Evolutionary conservation across 2,888 invertebrate genomes (phyloP).

Genomic region (Priocnemis perturbator): DNA sequence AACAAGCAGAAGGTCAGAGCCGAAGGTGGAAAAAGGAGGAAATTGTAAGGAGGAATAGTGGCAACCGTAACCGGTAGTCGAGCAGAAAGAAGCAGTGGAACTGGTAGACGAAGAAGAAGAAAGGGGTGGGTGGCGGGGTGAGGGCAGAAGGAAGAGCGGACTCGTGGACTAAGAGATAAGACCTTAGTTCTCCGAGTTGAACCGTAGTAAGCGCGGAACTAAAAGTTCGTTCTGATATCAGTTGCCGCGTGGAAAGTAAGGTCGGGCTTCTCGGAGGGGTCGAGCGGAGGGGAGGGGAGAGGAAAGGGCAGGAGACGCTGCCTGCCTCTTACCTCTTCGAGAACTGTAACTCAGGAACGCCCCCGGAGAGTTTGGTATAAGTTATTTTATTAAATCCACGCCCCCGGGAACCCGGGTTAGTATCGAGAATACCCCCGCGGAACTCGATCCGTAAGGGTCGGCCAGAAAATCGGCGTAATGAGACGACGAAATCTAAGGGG

Average conservation of each 20-base stretch:
- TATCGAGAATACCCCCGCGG: conserved; percentile 18
- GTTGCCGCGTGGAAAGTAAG: conserved; percentile 54
- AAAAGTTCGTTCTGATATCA: conserved; percentile 66
- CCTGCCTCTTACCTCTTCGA: conserved; percentile 46
- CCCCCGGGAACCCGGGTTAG: conserved; percentile 36
- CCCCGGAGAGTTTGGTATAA: conserved; percentile 58
- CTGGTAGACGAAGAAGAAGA: not conserved
- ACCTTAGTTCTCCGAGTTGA: conserved; percentile 55
- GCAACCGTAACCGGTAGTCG: not conserved
- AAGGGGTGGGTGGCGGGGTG: not conserved
- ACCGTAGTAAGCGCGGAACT: conserved; percentile 60
- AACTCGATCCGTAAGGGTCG: conserved; percentile 6
- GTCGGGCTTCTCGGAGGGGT: conserved; percentile 26
- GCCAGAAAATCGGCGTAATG: conserved; percentile 32
- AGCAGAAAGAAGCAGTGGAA: conserved; percentile 6
- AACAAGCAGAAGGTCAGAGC: conserved; percentile 3
- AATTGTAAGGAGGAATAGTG: conserved; percentile 13
- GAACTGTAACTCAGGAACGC: conserved; percentile 53
- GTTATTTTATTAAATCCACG: conserved; percentile 65
- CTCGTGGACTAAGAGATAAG: conserved; percentile 56
- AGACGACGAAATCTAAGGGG: conserved; percentile 17
- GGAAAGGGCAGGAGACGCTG: too few species aligned
- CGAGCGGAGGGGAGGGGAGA: too few species aligned
- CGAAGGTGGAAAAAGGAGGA: conserved; percentile 28
- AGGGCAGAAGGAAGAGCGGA: conserved; percentile 28